Percentiles rank a stretch among this genome's conserved stretches.
These are phyloP conservation scores for Campoletis sonorensis DNA, from an alignment of 1,140 invertebrate genomes.

Conservation along the genomic window DNA sequence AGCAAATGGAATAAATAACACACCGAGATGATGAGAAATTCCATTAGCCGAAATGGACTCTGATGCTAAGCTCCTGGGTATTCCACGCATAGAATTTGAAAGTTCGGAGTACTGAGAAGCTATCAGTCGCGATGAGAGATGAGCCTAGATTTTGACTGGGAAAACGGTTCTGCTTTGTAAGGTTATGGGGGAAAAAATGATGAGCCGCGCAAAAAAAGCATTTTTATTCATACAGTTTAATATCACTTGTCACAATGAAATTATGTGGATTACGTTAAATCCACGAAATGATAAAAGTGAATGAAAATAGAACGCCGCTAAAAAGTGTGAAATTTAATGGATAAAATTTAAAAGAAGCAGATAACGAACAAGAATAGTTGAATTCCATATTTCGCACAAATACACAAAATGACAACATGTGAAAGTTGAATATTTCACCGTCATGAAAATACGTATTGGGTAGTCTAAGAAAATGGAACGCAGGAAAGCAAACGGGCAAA, in stretches of 20 bases:
- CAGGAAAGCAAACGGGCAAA: not conserved
- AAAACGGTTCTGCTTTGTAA: too few species aligned
- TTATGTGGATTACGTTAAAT: slow-evolving; percentile 21
- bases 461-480: not conserved
- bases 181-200: too few species aligned
- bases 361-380: too few species aligned
- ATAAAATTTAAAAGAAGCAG: too few species aligned
- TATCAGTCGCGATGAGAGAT: not conserved
- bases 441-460: not conserved
- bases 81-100: slow-evolving; percentile 16
- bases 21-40: slow-evolving; percentile 18
- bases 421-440: too few species aligned
- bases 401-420: too few species aligned
- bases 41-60: slow-evolving; percentile 19
- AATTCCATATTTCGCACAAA: too few species aligned
- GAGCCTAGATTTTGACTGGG: not conserved
- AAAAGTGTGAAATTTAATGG: too few species aligned
- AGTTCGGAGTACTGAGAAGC: slow-evolving; percentile 2
- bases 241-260: not conserved
- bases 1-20: not conserved
- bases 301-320: too few species aligned
- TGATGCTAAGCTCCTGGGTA: not conserved
- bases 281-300: not conserved
- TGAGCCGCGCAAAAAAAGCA: too few species aligned
- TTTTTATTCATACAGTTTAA: not conserved